These are phyloP conservation scores for Drosophila ananassae DNA, from an alignment of 1,140 invertebrate genomes.

Conservation along the genomic window DNA sequence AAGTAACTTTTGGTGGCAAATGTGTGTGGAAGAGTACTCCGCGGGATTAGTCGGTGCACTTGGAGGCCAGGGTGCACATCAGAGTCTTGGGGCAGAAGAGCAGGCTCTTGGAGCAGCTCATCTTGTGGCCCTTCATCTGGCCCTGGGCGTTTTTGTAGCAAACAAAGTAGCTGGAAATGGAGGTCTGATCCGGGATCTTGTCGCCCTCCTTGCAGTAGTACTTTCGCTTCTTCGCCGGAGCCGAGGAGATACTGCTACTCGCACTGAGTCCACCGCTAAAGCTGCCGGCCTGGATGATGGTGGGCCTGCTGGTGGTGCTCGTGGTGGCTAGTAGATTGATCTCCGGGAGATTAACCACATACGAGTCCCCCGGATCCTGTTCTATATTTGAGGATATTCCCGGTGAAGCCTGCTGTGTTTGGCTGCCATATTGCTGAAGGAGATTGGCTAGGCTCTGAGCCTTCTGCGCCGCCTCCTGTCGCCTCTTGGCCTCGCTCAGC, in stretches of 20 bases:
- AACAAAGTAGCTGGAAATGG: constrained; percentile 78
- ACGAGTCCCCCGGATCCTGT: constrained; percentile 56
- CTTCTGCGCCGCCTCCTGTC: constrained; percentile 69
- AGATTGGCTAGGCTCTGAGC: constrained; percentile 72
- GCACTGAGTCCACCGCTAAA: constrained; percentile 1
- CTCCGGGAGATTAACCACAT: constrained; percentile 56
- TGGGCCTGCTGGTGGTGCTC: constrained; percentile 45
- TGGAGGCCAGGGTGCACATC: constrained; percentile 74
- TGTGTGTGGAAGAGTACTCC: constrained; percentile 56
- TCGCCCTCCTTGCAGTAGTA: constrained; percentile 82
- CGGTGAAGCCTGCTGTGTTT: neutral
- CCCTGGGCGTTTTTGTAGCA: constrained; percentile 80
- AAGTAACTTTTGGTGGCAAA: constrained; percentile 52
- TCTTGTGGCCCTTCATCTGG: constrained; percentile 80
- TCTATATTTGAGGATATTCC: constrained; percentile 50
- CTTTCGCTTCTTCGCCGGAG: constrained; percentile 67
- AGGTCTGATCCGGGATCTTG: constrained; percentile 80
- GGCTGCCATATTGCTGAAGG: constrained; percentile 61
- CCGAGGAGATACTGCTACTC: constrained; percentile 3
- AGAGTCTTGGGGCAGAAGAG: constrained; percentile 74
- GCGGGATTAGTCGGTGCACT: constrained; percentile 57
- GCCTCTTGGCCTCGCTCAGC: constrained; percentile 67
- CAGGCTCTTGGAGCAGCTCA: constrained; percentile 77
- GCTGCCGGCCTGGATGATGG: constrained; percentile 24
- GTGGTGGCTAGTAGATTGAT: constrained; percentile 7